Conservation (phyloP, 2,797 vertebrate genomes). For the Synanceia verrucosa region DNA sequence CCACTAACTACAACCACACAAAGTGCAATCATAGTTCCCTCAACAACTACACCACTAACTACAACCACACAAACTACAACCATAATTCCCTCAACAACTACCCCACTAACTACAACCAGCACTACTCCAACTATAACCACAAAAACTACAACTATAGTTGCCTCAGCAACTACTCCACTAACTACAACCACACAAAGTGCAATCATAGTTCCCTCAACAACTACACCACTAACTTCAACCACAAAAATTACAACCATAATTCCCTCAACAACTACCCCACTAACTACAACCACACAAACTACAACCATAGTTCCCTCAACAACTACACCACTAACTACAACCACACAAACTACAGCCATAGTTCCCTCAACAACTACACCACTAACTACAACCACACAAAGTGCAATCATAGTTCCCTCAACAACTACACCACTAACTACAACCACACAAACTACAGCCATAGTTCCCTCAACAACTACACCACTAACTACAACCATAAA, state of each 20-base stretch:
- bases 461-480: no score
- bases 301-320: no score
- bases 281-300: background rate
- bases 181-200: background rate
- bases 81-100: background rate
- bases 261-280: rapidly evolving
- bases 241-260: background rate
- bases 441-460: no score
- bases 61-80: background rate
- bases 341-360: background rate
- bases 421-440: background rate
- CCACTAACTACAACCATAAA: background rate
- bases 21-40: no score
- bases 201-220: background rate
- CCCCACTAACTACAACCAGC: background rate
- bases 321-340: background rate
- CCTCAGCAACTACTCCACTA: background rate
- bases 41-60: background rate
- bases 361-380: background rate
- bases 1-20: background rate
- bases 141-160: background rate
- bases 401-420: background rate
- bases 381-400: background rate
- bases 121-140: background rate
- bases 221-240: background rate